Base-by-base conservation (phyloP, 2,797 vertebrate species). In the Tamandua tetradactyla region DNA sequence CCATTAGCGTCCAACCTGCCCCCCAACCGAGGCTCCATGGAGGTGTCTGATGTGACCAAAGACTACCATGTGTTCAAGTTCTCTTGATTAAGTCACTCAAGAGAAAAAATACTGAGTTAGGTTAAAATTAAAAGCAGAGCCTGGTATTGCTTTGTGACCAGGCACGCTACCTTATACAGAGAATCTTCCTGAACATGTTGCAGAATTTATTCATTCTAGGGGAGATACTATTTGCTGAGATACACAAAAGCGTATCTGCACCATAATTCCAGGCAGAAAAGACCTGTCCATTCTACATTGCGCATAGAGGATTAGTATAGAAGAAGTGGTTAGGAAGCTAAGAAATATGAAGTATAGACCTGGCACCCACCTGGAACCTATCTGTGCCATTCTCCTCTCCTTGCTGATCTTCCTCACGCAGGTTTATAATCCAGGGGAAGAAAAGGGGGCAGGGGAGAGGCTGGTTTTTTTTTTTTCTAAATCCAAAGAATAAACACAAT, bases 31-130 rank as follows among this genome's bases (percentile, higher is more conserved):
- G 74, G 80, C 15, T 40, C 42, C 66, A 83, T 74, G 22, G 57
- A 80, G 49, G 79, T 74, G 55, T 93, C 61, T 79, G 20, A 94
- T 30, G 49, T 75, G 74, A 72, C 66, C 78, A 90, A 44, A 95
- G 30, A 52, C 10, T 44, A 87, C 40, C 35, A 64, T 0, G 0
- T 84, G 32, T 23, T 62, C 55, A 79, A 49, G 23, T 85, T 82
- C 71, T 89, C 59, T 91, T 61, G 30, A 86, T 71, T 57, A 76
- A 55, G 42, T 91, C 75, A 93, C 83, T 82, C 40, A 30, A 76
- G 44, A 89, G 47, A 62, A 92, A 87, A 92, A 44, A 40, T 32
- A 68, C 20, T 32, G 69, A 49, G 11, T 68, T 85, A 6, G 6
- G 17, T 72, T 64, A 18, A 92, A 93, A 91, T 75, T 55, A 76